Percentiles rank a stretch among this genome's conserved stretches.
phyloP scores from a whole-genome alignment of 2,888 invertebrate genomes.

The Belgica antarctica region DNA sequence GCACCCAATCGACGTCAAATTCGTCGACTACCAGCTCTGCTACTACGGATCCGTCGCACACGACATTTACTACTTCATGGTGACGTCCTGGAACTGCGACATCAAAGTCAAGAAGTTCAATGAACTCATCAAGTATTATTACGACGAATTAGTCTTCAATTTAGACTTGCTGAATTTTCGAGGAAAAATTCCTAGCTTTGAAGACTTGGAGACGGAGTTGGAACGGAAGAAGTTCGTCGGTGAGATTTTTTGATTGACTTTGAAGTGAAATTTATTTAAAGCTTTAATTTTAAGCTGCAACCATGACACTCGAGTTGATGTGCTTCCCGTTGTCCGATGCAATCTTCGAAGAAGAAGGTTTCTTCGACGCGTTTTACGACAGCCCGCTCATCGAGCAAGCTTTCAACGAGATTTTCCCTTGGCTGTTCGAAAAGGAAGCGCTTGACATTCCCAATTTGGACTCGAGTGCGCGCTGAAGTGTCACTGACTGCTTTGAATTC shows the following conservation, averaged over 20 bases:
- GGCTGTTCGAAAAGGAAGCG: not conserved
- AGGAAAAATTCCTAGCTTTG: slow-evolving; percentile 48
- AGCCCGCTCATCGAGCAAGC: not conserved
- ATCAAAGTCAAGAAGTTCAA: slow-evolving; percentile 47
- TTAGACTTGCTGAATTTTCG: slow-evolving; percentile 47
- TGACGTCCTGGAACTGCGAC: slow-evolving; percentile 48
- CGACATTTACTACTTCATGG: slow-evolving; percentile 50
- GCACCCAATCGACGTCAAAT: slow-evolving; percentile 50
- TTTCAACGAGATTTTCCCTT: not conserved
- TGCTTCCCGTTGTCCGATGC: not conserved
- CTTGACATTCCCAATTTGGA: too few species aligned
- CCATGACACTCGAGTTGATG: not conserved
- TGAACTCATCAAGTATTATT: slow-evolving; percentile 48
- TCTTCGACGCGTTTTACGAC: not conserved
- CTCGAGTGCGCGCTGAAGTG: too few species aligned
- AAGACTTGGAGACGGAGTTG: slow-evolving; percentile 48
- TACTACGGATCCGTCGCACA: slow-evolving; percentile 50
- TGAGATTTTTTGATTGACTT: slow-evolving; percentile 42
- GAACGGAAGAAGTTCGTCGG: slow-evolving; percentile 48
- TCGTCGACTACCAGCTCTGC: slow-evolving; percentile 51
- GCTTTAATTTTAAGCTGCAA: not conserved
- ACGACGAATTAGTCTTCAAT: slow-evolving; percentile 47
- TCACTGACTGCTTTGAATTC: too few species aligned
- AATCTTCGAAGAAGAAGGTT: not conserved
- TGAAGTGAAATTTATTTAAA: not conserved